Percentiles rank a stretch among this genome's conserved stretches.
Conservation (phyloP, 2,888 invertebrate genomes). For the Sphecodes monilicornis region DNA sequence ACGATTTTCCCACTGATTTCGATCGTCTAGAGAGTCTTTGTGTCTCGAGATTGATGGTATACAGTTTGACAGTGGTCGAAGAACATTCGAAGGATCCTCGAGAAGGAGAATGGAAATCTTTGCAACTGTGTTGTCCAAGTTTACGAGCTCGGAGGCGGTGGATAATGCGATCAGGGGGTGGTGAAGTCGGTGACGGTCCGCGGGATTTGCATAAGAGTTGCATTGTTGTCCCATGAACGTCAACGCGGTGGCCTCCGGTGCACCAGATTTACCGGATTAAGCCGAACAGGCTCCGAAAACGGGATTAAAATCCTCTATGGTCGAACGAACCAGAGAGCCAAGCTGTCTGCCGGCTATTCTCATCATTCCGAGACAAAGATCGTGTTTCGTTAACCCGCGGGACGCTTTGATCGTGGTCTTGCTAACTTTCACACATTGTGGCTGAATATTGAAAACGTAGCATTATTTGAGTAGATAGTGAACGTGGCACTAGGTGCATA, state of each 20-base stretch:
- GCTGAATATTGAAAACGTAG: too few species aligned
- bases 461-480: too few species aligned
- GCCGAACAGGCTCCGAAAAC: background rate
- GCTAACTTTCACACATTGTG: background rate
- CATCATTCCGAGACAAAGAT: slow-evolving; percentile 19
- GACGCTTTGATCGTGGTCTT: slow-evolving; percentile 39
- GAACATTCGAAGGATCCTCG: background rate
- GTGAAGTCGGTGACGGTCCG: background rate
- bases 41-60: background rate
- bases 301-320: slow-evolving; percentile 19
- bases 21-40: background rate
- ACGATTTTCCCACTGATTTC: background rate
- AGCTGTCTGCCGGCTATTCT: background rate
- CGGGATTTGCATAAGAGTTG: slow-evolving; percentile 42
- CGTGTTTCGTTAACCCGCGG: slow-evolving; percentile 32
- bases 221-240: slow-evolving; percentile 38
- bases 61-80: background rate
- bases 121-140: background rate
- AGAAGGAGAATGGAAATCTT: background rate
- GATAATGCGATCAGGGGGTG: slow-evolving; percentile 10
- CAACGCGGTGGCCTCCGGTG: slow-evolving; percentile 7
- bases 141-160: background rate
- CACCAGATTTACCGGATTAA: slow-evolving; percentile 29
- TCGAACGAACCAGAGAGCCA: background rate
- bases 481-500: too few species aligned